A percentile compares a stretch with the other conserved stretches of the same genome.
These are phyloP conservation scores for Molossus alvarezi DNA, from an alignment of 2,797 vertebrate genomes.

Conservation along the genomic window DNA sequence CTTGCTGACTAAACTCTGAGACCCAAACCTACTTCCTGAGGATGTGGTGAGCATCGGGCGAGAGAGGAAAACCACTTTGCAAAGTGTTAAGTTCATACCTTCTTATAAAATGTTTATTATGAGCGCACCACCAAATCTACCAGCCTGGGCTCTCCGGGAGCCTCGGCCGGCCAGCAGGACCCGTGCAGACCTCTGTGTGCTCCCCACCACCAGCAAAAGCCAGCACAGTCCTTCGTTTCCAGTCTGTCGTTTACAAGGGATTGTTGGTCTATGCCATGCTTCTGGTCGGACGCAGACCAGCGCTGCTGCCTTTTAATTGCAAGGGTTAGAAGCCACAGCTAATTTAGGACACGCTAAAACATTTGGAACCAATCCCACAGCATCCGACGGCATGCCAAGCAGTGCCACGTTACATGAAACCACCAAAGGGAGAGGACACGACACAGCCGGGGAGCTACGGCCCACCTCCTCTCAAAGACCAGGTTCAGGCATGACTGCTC, in stretches of 20 bases:
- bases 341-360: conserved; percentile 74
- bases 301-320: conserved; percentile 41
- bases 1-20: neutral
- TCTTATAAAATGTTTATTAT: neutral
- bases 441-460: neutral
- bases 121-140: neutral
- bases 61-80: neutral
- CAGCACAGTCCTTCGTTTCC: neutral
- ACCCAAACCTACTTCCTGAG: neutral
- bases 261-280: neutral
- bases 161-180: neutral
- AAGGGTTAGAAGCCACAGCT: conserved; percentile 77
- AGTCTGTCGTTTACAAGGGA: conserved; percentile 64
- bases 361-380: conserved; percentile 52
- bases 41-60: neutral
- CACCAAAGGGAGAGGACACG: neutral
- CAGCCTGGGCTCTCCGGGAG: neutral
- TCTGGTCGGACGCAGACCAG: conserved; percentile 71
- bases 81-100: neutral
- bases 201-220: neutral
- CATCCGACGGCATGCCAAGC: neutral
- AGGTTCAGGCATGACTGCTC: neutral
- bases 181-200: neutral
- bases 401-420: conserved; percentile 73
- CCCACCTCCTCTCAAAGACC: neutral